These are phyloP conservation scores for Amblyjoppa proteus DNA, from an alignment of 2,888 invertebrate species.

Conservation along the genomic window DNA sequence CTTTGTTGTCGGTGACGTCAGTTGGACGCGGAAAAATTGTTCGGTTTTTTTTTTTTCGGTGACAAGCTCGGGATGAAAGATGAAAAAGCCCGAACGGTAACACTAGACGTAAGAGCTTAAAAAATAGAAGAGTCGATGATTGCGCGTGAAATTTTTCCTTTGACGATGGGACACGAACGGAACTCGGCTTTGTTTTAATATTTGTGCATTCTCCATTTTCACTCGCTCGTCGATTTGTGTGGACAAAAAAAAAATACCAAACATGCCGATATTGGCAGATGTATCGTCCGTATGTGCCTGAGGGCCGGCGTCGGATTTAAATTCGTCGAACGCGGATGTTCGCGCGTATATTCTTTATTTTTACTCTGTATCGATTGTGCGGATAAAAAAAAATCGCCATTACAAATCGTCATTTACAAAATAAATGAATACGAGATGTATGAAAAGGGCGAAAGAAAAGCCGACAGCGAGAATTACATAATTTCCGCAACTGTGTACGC, in stretches of 20 bases:
- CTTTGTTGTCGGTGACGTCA: constrained; percentile 38
- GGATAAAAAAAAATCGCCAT: too few relatives aligned
- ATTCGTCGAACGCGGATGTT: too few relatives aligned
- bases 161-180: constrained; percentile 1
- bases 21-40: constrained; percentile 33
- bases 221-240: background rate
- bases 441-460: too few relatives aligned
- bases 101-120: constrained; percentile 16
- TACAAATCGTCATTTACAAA: too few relatives aligned
- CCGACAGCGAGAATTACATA: too few relatives aligned
- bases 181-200: constrained; percentile 41
- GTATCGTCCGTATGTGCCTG: background rate
- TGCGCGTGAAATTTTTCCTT: constrained; percentile 22
- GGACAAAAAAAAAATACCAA: constrained; percentile 9
- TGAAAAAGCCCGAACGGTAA: constrained; percentile 37
- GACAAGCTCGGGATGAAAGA: constrained; percentile 7
- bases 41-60: constrained; percentile 15
- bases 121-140: constrained; percentile 37
- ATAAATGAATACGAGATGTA: too few relatives aligned
- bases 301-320: background rate
- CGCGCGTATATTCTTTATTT: too few relatives aligned
- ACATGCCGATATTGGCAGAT: background rate
- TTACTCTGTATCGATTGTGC: too few relatives aligned
- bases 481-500: too few relatives aligned
- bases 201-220: constrained; percentile 18